Evolutionary conservation across 2,888 invertebrate genomes (phyloP), one percentile per base, ranked within the genome.

Genomic region (Rhabditophanes sp.): DNA sequence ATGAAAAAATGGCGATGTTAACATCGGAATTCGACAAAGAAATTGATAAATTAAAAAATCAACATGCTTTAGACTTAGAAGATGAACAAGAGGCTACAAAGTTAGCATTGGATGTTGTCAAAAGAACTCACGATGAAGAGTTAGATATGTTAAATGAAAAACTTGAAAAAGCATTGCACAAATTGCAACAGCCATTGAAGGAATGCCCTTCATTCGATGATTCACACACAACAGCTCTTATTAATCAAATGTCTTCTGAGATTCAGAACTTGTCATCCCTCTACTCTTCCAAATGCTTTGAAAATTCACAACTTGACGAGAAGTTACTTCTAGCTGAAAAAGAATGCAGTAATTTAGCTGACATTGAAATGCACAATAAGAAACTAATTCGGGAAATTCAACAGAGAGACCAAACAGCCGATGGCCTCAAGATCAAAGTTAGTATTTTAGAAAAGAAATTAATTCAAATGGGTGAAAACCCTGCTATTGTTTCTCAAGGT

Each of bases 201-300:
- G 28, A 17, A 17, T 26, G 18, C 20, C 8, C 27, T 9, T 22
- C 34, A 15, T 30, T 23, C 12, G 24, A 26, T 11, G 23, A 26
- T 20, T 30, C 20, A 8, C 27, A 23, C 4, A 23, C 27, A 23
- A 34, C 17, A 27, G 24, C 20, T 15, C 24, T 16, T 12, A 25
- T 56, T 30, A 57, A 57, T 19, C 48, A 54, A 26, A 46, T 59
- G 41, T 36, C 51, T 5, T 48, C 53, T 24, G 62, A 62, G 22
- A 36, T 62, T 4, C 43, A 46, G 15, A 47, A 50, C 20, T 40
- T 62, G 11, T 56, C 55, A 16, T 48, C 55, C 9, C 46, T 61
- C 25, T 62, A 61, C 42, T 55, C 56, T 8, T 47, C 53, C 11
- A 62, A 62, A 41, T 62, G 62, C 35, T 35, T 55, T n/a, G 62